A percentile compares a stretch with the other conserved stretches of the same genome.
Evolutionary conservation across 2,797 vertebrate species (phyloP).

Genomic region (Sebastes taczanowskii): DNA sequence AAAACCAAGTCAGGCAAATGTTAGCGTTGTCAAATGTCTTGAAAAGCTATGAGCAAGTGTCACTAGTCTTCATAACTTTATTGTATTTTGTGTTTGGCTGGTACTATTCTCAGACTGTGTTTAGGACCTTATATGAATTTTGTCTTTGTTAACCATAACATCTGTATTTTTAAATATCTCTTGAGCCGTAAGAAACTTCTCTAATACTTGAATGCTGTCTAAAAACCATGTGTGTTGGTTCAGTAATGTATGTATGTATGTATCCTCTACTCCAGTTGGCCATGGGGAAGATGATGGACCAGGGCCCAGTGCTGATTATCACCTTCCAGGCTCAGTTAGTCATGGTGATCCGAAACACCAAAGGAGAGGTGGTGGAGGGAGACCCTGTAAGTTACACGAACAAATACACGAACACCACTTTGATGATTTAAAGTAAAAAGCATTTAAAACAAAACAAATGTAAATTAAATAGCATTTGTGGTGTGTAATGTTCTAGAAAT

Average conservation of each 20-base stretch:
- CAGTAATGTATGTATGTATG: not conserved
- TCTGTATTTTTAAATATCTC: not conserved
- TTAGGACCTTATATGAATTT: not conserved
- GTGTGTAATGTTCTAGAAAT: not conserved
- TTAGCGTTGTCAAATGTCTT: not conserved
- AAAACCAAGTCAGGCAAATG: not conserved
- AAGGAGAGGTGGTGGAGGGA: conserved; percentile 93
- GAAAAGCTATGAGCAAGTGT: not conserved
- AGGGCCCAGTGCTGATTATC: conserved; percentile 95
- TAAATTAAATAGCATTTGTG: not conserved
- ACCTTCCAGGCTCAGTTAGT: conserved; percentile 97
- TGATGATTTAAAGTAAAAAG: not conserved
- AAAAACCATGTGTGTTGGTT: not conserved
- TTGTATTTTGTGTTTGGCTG: not conserved
- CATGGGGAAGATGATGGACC: conserved; percentile 99
- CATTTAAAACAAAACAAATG: not conserved
- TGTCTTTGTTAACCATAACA: not conserved
- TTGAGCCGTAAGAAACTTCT: not conserved
- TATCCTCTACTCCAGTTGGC: conserved; percentile 82
- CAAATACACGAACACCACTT: not conserved
- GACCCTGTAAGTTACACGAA: conserved; percentile 87
- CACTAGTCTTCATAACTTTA: not conserved
- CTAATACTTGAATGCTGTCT: not conserved
- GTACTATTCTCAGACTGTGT: not conserved
- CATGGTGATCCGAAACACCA: conserved; percentile 89